phyloP scores from a whole-genome alignment of 2,888 invertebrate species.

The Drosophila mimetica region DNA sequence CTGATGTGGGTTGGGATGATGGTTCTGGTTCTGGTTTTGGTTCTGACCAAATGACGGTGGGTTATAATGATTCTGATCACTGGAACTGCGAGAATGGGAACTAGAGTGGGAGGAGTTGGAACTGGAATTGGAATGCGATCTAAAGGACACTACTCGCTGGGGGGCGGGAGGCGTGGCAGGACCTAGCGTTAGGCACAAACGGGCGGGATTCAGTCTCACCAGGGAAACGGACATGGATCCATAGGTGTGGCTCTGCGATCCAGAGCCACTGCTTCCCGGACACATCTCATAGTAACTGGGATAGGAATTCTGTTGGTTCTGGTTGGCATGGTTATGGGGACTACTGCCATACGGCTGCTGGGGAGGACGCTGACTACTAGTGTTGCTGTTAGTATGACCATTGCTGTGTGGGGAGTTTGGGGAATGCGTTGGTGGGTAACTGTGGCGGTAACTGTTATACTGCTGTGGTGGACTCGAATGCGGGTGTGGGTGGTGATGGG shows the following conservation, averaged over 20 bases:
- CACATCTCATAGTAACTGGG: conserved; percentile 60
- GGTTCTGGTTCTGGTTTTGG: conserved; percentile 36
- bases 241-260: conserved; percentile 49
- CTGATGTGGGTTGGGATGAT: conserved; percentile 47
- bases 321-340: conserved; percentile 19
- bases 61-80: conserved; percentile 39
- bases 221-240: conserved; percentile 74
- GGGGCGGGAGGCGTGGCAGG: conserved; percentile 32
- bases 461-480: conserved; percentile 19
- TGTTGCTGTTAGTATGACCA: conserved; percentile 36
- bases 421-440: conserved; percentile 14
- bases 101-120: conserved; percentile 9
- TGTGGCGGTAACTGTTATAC: conserved; percentile 40
- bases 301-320: conserved; percentile 12
- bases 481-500: conserved; percentile 14
- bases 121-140: conserved; percentile 34
- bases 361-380: conserved; percentile 13
- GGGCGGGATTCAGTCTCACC: conserved; percentile 72
- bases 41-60: conserved; percentile 49
- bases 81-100: conserved; percentile 11
- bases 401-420: conserved; percentile 27
- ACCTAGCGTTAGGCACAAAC: conserved; percentile 69
- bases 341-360: conserved; percentile 1
- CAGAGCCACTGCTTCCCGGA: conserved; percentile 38
- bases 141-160: conserved; percentile 53